Percentiles rank a stretch among this genome's conserved stretches.
Evolutionary conservation across 2,113 vertebrate species (phyloP).

Genomic region (Panthera uncia): DNA sequence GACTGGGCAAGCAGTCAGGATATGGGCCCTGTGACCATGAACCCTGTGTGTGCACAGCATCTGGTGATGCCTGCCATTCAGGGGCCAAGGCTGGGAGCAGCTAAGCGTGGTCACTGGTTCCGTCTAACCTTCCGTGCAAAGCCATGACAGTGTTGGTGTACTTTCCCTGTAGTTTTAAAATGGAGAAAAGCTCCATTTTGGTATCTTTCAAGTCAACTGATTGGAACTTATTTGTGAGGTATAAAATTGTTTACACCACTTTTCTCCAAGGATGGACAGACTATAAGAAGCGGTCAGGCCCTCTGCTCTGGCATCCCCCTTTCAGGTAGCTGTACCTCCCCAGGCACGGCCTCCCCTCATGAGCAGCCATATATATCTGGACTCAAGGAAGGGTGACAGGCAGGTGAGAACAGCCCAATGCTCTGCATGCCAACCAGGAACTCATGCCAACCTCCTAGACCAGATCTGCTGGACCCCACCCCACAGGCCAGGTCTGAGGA

Average conservation of each 20-base stretch:
- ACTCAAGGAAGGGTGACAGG: background rate
- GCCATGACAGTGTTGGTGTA: fast-evolving
- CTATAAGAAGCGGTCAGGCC: background rate
- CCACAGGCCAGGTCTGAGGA: background rate
- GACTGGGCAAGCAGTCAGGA: background rate
- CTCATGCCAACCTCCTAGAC: background rate
- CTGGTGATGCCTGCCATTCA: background rate
- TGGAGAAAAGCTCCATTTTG: background rate
- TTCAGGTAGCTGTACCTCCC: background rate
- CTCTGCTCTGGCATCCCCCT: background rate
- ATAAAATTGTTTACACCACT: background rate
- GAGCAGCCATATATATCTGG: background rate
- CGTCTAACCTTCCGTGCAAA: background rate
- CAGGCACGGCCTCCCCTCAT: no score
- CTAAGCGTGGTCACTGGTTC: background rate
- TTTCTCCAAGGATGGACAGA: no score
- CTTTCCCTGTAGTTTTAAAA: background rate
- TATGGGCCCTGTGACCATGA: background rate
- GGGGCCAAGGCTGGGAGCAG: background rate
- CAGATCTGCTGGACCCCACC: background rate
- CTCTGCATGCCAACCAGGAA: background rate
- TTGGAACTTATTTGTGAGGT: background rate
- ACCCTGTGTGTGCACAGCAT: background rate
- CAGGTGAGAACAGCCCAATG: background rate
- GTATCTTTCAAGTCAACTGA: background rate